Conservation (phyloP, 2,113 vertebrate species). For the Riparia riparia region DNA sequence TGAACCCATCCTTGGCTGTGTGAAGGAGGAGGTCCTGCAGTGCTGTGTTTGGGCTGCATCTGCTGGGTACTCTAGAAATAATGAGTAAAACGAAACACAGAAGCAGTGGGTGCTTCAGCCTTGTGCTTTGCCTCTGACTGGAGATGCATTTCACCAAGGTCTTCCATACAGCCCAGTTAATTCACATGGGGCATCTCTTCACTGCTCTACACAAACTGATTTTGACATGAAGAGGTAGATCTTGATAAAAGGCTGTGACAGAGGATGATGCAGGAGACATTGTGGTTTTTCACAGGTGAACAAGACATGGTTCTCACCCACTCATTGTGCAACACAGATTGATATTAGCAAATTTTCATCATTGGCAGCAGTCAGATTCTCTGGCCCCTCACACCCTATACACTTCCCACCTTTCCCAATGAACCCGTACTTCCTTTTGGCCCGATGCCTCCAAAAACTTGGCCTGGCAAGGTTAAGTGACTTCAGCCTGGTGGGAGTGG, state of each 20-base stretch:
- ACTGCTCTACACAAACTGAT: not conserved
- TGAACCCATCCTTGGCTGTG: fast-evolving
- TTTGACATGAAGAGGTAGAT: not conserved
- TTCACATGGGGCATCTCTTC: not conserved
- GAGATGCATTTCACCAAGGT: not conserved
- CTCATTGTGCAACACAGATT: not conserved
- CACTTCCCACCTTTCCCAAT: not conserved
- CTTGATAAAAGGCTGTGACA: not conserved
- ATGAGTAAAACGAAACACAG: not conserved
- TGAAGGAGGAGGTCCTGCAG: not conserved
- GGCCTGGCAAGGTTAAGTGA: not conserved
- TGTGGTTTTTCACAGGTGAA: not conserved
- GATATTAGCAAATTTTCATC: not conserved
- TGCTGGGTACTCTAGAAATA: not conserved
- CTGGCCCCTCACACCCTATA: not conserved
- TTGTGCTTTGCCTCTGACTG: not conserved
- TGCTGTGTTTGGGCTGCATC: not conserved
- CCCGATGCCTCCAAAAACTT: not conserved
- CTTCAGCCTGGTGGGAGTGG: not conserved
- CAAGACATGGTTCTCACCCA: not conserved
- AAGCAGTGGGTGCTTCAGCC: not conserved
- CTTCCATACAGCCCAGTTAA: fast-evolving
- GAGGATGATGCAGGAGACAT: not conserved
- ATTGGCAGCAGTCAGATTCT: not conserved
- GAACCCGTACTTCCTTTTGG: not conserved